Conservation (phyloP, 1,140 invertebrate genomes). For the Planococcus citri region DNA sequence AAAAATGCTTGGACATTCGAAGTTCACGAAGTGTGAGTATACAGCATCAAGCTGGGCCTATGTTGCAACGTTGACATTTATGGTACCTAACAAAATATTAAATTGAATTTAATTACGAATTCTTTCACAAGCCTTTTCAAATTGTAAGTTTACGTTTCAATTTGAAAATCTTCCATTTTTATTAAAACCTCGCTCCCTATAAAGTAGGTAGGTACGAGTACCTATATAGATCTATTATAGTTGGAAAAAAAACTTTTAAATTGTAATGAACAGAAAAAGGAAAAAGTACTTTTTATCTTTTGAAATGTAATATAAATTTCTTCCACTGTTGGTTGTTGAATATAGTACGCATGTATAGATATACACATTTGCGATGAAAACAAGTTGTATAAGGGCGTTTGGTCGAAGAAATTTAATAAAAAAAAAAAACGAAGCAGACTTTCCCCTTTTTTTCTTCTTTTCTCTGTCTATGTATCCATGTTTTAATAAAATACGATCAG, state of each 20-base stretch:
- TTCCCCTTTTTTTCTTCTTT: conserved; percentile 2
- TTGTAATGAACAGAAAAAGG: neutral
- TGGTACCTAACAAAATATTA: too few relatives aligned
- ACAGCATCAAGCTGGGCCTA: neutral
- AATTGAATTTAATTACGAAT: too few relatives aligned
- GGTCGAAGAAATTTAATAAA: conserved; percentile 17
- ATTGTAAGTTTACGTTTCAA: too few relatives aligned
- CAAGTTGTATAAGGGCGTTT: neutral
- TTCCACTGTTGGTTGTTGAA: neutral
- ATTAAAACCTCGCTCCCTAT: too few relatives aligned
- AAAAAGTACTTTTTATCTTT: conserved; percentile 10
- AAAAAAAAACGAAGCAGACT: conserved; percentile 11
- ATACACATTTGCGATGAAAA: conserved; percentile 4
- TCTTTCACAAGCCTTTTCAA: too few relatives aligned
- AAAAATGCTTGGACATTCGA: too few relatives aligned
- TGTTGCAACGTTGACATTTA: neutral
- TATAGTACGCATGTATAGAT: too few relatives aligned
- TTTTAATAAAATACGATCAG: conserved; percentile 17
- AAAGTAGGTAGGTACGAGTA: too few relatives aligned
- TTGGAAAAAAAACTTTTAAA: too few relatives aligned
- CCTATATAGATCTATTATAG: too few relatives aligned
- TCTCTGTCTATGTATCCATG: neutral
- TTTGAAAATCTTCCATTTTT: too few relatives aligned
- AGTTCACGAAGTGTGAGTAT: too few relatives aligned
- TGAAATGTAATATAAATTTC: conserved; percentile 12